Evolutionary conservation across 2,888 invertebrate genomes (phyloP).

Genomic region (Aspidapion aeneum): DNA sequence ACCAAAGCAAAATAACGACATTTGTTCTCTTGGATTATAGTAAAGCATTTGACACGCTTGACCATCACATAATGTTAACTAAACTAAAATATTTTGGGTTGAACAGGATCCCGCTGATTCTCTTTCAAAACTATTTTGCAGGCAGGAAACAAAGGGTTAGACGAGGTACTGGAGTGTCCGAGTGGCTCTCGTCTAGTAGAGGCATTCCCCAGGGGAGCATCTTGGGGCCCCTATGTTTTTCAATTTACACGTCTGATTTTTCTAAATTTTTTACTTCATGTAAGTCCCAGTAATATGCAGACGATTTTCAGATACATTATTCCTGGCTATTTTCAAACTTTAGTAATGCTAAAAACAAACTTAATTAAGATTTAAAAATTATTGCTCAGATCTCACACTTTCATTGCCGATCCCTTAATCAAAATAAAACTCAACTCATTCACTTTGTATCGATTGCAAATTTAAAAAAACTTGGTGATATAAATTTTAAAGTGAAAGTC

Average conservation of each 20-base stretch:
- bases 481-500: background rate
- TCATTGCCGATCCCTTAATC: background rate
- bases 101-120: background rate
- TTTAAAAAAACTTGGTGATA: background rate
- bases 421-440: background rate
- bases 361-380: constrained; percentile 5
- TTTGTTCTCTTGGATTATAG: no score
- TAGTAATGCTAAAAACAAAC: background rate
- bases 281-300: background rate
- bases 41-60: no score
- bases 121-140: background rate
- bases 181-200: background rate
- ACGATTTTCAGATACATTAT: background rate
- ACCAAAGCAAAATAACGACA: no score
- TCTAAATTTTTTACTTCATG: background rate
- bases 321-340: background rate
- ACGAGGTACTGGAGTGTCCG: background rate
- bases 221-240: constrained; percentile 1
- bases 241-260: constrained; percentile 3
- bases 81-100: constrained; percentile 14
- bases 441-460: background rate
- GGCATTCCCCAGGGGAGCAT: constrained; percentile 4
- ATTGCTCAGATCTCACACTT: background rate
- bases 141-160: background rate
- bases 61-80: no score